These are phyloP conservation scores for Zeugodacus cucurbitae DNA, from an alignment of 1,140 invertebrate genomes.

Conservation along the genomic window DNA sequence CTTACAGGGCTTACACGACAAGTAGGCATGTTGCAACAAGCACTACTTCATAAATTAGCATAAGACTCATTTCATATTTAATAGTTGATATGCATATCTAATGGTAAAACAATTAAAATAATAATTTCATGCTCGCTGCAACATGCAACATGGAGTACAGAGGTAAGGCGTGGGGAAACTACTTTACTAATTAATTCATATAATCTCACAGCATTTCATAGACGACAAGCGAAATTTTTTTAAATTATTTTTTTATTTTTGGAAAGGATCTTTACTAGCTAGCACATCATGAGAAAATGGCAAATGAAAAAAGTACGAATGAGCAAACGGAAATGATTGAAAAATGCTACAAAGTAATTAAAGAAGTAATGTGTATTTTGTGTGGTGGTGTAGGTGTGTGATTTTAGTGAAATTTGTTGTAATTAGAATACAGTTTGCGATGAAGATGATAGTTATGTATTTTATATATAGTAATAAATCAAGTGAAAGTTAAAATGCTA, in stretches of 20 bases:
- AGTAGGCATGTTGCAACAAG: constrained; percentile 30
- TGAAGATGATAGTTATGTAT: neutral
- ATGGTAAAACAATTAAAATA: neutral
- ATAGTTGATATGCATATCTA: neutral
- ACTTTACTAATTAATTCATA: neutral
- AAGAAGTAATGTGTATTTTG: neutral
- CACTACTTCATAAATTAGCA: neutral
- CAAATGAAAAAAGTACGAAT: neutral
- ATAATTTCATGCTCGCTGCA: constrained; percentile 32
- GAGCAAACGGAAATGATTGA: neutral
- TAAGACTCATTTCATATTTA: neutral
- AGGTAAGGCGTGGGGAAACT: neutral
- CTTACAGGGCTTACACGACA: neutral
- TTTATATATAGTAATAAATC: neutral
- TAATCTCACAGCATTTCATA: constrained; percentile 25
- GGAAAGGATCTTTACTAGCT: neutral
- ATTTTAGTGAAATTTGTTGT: neutral
- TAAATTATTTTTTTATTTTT: neutral
- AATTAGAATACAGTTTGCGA: neutral
- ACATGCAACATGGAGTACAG: constrained; percentile 6
- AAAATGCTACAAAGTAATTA: neutral
- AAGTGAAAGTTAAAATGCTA: neutral
- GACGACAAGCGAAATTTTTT: neutral
- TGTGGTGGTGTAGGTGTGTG: neutral
- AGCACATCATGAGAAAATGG: neutral